Evolutionary conservation across 2,888 invertebrate species (phyloP).

Genomic region (Brachyptera risi): DNA sequence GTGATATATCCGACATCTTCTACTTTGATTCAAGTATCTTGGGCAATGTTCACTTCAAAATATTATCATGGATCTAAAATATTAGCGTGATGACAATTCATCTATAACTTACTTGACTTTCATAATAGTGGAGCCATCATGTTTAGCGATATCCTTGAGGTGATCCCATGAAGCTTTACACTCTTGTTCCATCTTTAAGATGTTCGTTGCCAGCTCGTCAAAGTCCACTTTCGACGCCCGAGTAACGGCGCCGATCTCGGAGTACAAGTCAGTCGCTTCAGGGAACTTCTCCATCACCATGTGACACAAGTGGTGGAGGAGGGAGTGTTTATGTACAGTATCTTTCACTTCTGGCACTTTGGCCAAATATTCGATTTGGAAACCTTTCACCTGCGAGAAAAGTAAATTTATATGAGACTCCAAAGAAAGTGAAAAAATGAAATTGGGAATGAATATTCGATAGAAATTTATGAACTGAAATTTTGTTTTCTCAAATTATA

Average conservation of each 20-base stretch:
- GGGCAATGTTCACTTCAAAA: too few species aligned
- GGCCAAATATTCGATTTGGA: slow-evolving; percentile 94
- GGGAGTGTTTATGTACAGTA: slow-evolving; percentile 97
- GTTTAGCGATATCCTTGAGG: slow-evolving; percentile 89
- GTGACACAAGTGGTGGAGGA: slow-evolving; percentile 94
- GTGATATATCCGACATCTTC: too few species aligned
- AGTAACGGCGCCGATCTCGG: slow-evolving; percentile 90
- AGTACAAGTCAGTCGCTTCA: slow-evolving; percentile 94
- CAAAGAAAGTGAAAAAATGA: slow-evolving; percentile 94
- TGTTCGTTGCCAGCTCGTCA: slow-evolving; percentile 81
- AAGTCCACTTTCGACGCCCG: slow-evolving; percentile 94
- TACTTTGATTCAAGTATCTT: too few species aligned
- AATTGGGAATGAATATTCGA: slow-evolving; percentile 96
- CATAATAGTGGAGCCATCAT: slow-evolving; percentile 78
- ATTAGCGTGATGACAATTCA: too few species aligned
- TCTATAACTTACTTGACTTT: slow-evolving; percentile 78
- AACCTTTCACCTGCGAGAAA: slow-evolving; percentile 74
- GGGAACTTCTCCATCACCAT: slow-evolving; percentile 96
- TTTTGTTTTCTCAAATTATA: too few species aligned
- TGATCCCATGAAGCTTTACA: slow-evolving; percentile 98
- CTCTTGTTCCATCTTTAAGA: slow-evolving; percentile 86
- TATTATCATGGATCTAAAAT: too few species aligned
- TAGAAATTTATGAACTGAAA: too few species aligned
- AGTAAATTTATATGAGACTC: too few species aligned
- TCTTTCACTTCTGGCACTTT: slow-evolving; percentile 99